Conservation (phyloP, 1,140 invertebrate species). For the Megalonaias nervosa region DNA sequence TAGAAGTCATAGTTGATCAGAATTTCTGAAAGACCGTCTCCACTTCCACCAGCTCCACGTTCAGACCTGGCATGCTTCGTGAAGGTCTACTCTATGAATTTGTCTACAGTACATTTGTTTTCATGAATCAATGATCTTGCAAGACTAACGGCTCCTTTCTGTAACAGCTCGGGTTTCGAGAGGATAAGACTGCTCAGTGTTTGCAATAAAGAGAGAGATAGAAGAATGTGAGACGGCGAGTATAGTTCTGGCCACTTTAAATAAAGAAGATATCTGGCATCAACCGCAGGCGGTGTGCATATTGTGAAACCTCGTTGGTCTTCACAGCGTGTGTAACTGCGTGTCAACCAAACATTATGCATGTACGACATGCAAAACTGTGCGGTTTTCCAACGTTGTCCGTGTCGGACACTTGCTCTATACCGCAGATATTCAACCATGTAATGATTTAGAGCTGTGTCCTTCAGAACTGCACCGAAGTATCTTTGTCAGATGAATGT, state of each 20-base stretch:
- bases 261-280: constrained; percentile 50
- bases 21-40: constrained; percentile 18
- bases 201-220: constrained; percentile 44
- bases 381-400: constrained; percentile 32
- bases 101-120: constrained; percentile 41
- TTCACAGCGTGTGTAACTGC: constrained; percentile 41
- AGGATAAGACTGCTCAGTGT: constrained; percentile 42
- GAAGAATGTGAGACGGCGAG: constrained; percentile 33
- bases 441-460: background rate
- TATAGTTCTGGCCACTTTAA: constrained; percentile 50
- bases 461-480: background rate
- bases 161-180: constrained; percentile 29
- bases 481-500: background rate
- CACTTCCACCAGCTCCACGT: background rate
- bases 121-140: constrained; percentile 46
- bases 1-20: constrained; percentile 26
- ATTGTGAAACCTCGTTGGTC: constrained; percentile 37
- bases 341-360: constrained; percentile 34
- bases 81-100: constrained; percentile 49
- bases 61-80: constrained; percentile 22
- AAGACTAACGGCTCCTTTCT: constrained; percentile 40
- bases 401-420: constrained; percentile 6
- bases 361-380: constrained; percentile 43
- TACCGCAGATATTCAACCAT: background rate
- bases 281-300: constrained; percentile 20